Base-by-base conservation (phyloP, 2,888 invertebrate genomes). In the Drosophila limbata region DNA sequence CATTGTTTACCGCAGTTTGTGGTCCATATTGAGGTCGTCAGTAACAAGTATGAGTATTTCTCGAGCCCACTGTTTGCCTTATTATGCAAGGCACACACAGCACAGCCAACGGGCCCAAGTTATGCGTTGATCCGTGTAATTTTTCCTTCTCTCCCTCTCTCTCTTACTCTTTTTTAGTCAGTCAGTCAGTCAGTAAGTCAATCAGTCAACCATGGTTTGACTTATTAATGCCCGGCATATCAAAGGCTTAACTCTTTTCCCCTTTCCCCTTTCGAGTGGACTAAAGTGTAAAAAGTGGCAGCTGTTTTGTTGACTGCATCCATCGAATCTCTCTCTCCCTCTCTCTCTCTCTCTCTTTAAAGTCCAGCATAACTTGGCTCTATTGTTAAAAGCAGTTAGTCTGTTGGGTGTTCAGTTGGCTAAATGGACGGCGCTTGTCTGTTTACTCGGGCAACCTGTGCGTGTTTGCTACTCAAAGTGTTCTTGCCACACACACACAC, bases 1-100 rank as follows among this genome's bases (percentile, higher is more conserved):
- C 79, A 83, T 88, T 84, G 84, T 86, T 84, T 84, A 68, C 88
- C 81, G 69, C 72, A 76, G 57, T 66, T 76, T 71, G 71, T 40
- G 83, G 69, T 62, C 71, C 60, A 56, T 21, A 50, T 42, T 37
- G 63, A 33, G 53, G 53, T 45, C 55, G 5, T 25, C 45, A 56
- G 40, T 52, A 48, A 28, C 45, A 40, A 53, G 47, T 47, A 39
- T 3, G 39, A 28, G 39, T 33, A 60, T 51, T 51, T 60, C 50
- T 53, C 10, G 55, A 11, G 19, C 28, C 28, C 45, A 37, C 60
- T 25, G 51, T 44, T 37, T 37, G 25, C 59, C 65, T 88, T 85
- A 80, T 88, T 88, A 88, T 84, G 83, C 88, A 63, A 56, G 86
- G 45, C 88, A 71, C 81, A 78, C 53, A 44, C 63, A 50, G 28